Base-by-base conservation (phyloP, 92 coral and sea anemone species). In the Heliopora coerulea region DNA sequence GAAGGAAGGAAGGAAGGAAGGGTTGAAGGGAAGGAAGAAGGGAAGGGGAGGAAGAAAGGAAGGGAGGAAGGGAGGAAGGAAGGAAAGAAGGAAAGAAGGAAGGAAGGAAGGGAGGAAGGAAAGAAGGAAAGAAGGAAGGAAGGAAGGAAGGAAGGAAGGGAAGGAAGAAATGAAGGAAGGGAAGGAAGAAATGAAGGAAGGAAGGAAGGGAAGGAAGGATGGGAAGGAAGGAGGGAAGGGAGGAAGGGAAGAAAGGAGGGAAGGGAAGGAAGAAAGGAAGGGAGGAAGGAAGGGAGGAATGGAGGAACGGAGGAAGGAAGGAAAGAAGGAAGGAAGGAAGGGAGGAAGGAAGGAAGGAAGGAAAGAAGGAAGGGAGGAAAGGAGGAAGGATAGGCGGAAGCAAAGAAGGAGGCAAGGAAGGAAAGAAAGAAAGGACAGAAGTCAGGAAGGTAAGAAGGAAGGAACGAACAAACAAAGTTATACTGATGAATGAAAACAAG, bases 171-270 rank as follows among this genome's bases (percentile, higher is more conserved):
- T 85, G 19, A 90, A 76, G 18, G 79, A 40, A 44, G 67, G 58
- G 65, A 81, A 79, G 54, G 93, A 88, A 42, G 85, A 83, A 41
- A 88, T 88, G 88, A 79, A 83, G 27, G 82, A 80, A 21, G 85
- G 93, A 92, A 85, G 62, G 27, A 69, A 46, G 34, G 79, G 73
- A 24, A 59, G 76, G 11, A 37, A 37, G 27, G 85, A 73, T 28
- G 42, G 42, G 64, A 60, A 24, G 32, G 59, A 4, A 68, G 64
- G 5, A 75, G 68, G 61, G 59, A 75, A 1, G 59, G 1, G 72
- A 60, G 9, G 11, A 20, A 57, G 57, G 50, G 28, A 27, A 46
- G 52, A 20, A 48, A 60, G 48, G 37, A 15, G 17, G 23, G 31
- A 9, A 59, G 59, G 15, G 8, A 20, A 8, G 59, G 49, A 20